Percentiles rank a stretch among this genome's conserved stretches.
Evolutionary conservation across 1,140 invertebrate species (phyloP).

Genomic region (Nasonia longicornis): DNA sequence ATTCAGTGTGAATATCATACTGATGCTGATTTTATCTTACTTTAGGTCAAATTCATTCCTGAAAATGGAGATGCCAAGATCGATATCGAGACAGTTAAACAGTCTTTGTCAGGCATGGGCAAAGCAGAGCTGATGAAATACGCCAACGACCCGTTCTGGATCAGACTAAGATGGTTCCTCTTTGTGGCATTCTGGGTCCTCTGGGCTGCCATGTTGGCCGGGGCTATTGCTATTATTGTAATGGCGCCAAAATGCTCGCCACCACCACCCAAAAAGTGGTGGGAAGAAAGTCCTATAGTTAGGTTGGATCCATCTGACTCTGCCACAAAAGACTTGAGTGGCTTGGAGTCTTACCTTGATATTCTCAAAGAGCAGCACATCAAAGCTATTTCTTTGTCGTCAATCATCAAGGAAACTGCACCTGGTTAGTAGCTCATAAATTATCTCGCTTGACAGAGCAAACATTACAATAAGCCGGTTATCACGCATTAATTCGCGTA

Average conservation of each 20-base stretch:
- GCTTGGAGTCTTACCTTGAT: conserved; percentile 64
- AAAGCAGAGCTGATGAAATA: conserved; percentile 94
- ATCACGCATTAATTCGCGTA: background rate
- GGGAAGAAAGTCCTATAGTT: conserved; percentile 67
- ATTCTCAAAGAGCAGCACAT: conserved; percentile 68
- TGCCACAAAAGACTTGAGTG: conserved; percentile 52
- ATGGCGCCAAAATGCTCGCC: conserved; percentile 85
- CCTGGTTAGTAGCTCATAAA: conserved; percentile 48
- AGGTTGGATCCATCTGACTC: conserved; percentile 65
- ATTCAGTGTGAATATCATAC: background rate
- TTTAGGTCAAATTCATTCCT: conserved; percentile 76
- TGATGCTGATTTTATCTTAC: conserved; percentile 32
- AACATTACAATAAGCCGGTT: background rate
- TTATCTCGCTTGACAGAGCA: background rate
- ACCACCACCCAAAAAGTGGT: conserved; percentile 78
- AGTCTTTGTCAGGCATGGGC: conserved; percentile 82
- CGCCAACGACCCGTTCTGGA: conserved; percentile 93
- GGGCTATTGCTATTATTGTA: conserved; percentile 86
- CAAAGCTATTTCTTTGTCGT: conserved; percentile 70
- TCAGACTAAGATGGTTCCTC: conserved; percentile 84
- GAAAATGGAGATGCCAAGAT: conserved; percentile 90
- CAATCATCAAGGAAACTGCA: conserved; percentile 64
- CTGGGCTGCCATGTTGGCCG: conserved; percentile 88
- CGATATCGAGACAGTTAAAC: conserved; percentile 77
- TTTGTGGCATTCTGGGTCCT: conserved; percentile 88